Conservation (phyloP, 2,113 vertebrate species). For the Nycticorax nycticorax region DNA sequence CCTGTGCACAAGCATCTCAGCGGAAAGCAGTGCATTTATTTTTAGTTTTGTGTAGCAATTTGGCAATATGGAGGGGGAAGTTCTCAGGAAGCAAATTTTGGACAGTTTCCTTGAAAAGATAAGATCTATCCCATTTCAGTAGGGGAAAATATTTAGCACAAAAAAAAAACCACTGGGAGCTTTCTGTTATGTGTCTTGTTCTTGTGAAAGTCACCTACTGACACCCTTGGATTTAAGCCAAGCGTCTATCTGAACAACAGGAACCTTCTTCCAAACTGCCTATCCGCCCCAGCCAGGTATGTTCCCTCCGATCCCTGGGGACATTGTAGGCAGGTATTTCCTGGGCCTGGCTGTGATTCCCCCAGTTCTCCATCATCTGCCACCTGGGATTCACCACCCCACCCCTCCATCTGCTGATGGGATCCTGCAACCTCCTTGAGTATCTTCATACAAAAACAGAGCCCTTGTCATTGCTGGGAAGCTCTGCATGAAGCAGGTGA, state of each 20-base stretch:
- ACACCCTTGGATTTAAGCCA: conserved; percentile 36
- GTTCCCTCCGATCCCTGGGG: neutral
- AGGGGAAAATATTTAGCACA: neutral
- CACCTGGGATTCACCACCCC: neutral
- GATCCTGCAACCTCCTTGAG: neutral
- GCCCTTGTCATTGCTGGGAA: fast-evolving
- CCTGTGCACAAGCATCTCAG: neutral
- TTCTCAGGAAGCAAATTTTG: conserved; percentile 1
- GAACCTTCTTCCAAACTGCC: neutral
- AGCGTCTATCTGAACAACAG: neutral
- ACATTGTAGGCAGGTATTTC: conserved; percentile 26
- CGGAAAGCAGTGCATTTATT: conserved; percentile 2
- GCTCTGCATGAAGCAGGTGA: neutral
- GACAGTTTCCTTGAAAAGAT: conserved; percentile 8
- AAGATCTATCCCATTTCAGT: neutral
- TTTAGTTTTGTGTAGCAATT: neutral
- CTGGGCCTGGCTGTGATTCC: conserved; percentile 23
- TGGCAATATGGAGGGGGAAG: neutral
- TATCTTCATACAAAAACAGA: neutral
- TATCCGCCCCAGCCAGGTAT: neutral
- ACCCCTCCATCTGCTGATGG: neutral
- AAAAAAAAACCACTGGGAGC: neutral
- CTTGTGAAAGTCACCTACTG: neutral
- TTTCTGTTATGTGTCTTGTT: neutral
- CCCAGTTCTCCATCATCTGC: neutral